phyloP scores from a whole-genome alignment of 1,140 invertebrate genomes.

The Ditylenchus dipsaci region DNA sequence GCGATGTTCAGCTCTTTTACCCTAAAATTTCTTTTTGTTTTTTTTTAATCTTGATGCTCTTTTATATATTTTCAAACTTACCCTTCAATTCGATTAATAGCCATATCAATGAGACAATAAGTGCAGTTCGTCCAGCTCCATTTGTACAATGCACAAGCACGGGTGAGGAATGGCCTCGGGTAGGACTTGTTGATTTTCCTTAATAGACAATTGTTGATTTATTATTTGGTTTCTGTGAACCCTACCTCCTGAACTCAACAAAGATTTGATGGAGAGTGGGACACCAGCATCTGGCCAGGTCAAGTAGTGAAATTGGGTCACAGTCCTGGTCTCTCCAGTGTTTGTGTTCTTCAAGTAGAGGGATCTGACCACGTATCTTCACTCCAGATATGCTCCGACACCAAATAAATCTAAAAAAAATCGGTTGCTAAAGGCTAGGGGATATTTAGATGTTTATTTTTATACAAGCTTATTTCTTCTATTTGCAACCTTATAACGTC shows the following conservation, averaged over 20 bases:
- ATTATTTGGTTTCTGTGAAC: too few species aligned
- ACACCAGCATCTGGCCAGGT: constrained; percentile 90
- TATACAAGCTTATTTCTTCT: too few species aligned
- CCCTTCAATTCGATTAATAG: constrained; percentile 93
- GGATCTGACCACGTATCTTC: constrained; percentile 92
- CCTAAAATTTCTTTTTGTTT: constrained; percentile 63
- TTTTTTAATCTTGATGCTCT: not conserved
- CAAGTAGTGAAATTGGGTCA: constrained; percentile 98
- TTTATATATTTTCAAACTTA: constrained; percentile 1
- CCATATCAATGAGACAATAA: constrained; percentile 95
- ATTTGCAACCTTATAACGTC: too few species aligned
- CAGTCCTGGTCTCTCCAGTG: constrained; percentile 92
- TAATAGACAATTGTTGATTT: not conserved
- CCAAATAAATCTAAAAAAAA: constrained; percentile 98
- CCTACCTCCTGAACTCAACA: constrained; percentile 86
- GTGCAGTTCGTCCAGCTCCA: constrained; percentile 89
- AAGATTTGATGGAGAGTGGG: constrained; percentile 82
- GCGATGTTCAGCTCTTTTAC: constrained; percentile 98
- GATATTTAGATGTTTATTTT: too few species aligned
- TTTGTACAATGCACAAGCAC: constrained; percentile 83
- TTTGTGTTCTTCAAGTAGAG: constrained; percentile 96
- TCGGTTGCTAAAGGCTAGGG: too few species aligned
- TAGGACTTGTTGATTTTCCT: constrained; percentile 99
- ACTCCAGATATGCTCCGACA: constrained; percentile 99
- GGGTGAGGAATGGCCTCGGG: constrained; percentile 88